phyloP scores from a whole-genome alignment of 2,888 invertebrate genomes.

The Tetramorium bicarinatum region DNA sequence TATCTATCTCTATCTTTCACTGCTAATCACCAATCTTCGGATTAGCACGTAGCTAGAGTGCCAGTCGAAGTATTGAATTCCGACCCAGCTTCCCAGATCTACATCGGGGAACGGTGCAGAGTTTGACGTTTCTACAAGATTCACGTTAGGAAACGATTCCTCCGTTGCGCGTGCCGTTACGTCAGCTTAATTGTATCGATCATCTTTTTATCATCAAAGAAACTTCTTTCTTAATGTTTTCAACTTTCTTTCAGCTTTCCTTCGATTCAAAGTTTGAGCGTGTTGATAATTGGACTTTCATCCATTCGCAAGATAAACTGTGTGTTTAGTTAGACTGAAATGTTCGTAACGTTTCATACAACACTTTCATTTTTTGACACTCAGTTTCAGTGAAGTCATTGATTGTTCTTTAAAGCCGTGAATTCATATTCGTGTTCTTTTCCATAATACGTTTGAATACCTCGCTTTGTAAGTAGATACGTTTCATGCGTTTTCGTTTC shows the following conservation, averaged over 20 bases:
- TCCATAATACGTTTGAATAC: background rate
- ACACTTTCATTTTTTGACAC: background rate
- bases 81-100: constrained; percentile 43
- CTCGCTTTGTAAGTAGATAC: background rate
- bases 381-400: background rate
- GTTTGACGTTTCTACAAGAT: constrained; percentile 32
- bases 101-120: constrained; percentile 36
- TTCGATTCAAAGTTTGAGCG: background rate
- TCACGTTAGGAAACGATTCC: background rate
- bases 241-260: background rate
- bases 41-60: constrained; percentile 59
- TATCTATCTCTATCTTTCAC: constrained; percentile 39
- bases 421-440: background rate
- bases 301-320: background rate
- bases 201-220: background rate
- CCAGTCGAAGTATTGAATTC: constrained; percentile 60
- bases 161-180: background rate
- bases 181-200: background rate
- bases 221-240: background rate
- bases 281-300: background rate
- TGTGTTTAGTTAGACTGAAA: background rate
- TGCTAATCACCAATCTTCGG: constrained; percentile 68
- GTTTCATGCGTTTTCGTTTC: background rate
- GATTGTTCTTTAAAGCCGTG: background rate
- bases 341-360: background rate